Conservation (phyloP, 2,113 vertebrate genomes). For the Gallinago undulata region DNA sequence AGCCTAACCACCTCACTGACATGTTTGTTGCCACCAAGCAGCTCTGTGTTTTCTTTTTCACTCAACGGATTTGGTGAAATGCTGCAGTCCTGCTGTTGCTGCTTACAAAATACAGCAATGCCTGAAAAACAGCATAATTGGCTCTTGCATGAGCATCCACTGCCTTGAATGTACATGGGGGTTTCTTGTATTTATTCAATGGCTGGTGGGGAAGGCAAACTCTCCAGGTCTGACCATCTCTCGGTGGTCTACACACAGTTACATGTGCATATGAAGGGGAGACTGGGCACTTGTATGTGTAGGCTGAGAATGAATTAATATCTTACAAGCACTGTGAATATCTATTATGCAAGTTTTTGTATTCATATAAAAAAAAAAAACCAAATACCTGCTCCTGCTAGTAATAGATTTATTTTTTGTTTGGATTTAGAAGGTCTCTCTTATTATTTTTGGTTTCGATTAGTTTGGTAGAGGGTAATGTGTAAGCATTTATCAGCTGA, state of each 20-base stretch:
- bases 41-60: neutral
- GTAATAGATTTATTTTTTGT: neutral
- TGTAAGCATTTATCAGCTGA: conserved; percentile 31
- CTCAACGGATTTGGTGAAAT: neutral
- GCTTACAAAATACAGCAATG: neutral
- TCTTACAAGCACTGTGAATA: conserved; percentile 56
- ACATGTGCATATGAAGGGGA: neutral
- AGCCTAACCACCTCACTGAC: neutral
- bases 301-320: neutral
- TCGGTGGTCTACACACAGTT: neutral
- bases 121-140: neutral
- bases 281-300: neutral
- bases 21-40: neutral
- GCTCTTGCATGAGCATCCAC: neutral
- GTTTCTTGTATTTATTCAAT: neutral
- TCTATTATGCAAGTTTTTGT: conserved; percentile 58
- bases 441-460: neutral
- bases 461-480: neutral
- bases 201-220: neutral
- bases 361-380: neutral
- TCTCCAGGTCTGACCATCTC: neutral
- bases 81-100: neutral
- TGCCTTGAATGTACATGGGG: neutral
- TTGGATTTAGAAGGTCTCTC: neutral
- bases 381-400: neutral